Conservation (phyloP, 2,113 vertebrate genomes). For the Pachyramphus minor region DNA sequence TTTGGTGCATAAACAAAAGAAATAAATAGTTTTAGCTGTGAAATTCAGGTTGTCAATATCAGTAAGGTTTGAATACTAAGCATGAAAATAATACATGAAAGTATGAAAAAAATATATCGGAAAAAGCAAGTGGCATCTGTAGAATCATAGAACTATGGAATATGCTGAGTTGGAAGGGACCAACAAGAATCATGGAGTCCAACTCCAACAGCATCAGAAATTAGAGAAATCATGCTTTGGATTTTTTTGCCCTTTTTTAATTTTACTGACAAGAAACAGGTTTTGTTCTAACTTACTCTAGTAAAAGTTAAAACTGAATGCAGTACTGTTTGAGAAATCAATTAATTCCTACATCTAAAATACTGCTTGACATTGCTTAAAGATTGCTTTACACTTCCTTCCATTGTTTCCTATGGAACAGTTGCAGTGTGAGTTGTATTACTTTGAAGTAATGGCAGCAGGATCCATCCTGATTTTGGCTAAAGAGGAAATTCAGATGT, state of each 20-base stretch:
- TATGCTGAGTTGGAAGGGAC: neutral
- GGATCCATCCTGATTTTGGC: neutral
- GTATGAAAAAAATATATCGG: fast-evolving
- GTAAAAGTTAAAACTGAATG: neutral
- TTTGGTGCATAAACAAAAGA: neutral
- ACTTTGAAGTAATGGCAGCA: neutral
- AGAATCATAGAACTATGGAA: neutral
- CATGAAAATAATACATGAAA: neutral
- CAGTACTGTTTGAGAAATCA: neutral
- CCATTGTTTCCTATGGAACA: neutral
- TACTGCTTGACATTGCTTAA: neutral
- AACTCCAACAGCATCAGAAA: neutral
- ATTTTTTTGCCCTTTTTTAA: neutral
- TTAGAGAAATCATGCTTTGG: neutral
- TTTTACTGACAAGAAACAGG: neutral
- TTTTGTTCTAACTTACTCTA: neutral
- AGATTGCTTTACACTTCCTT: neutral
- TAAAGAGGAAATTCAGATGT: neutral
- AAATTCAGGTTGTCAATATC: neutral
- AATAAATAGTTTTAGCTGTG: fast-evolving
- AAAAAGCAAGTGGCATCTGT: neutral
- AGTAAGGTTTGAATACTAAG: neutral
- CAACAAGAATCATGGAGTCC: neutral
- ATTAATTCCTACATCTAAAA: neutral
- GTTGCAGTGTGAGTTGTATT: neutral